A percentile compares a stretch with the other conserved stretches of the same genome.
Evolutionary conservation across 2,888 invertebrate species (phyloP).

Genomic region (Scrobipalpa atriplicella): DNA sequence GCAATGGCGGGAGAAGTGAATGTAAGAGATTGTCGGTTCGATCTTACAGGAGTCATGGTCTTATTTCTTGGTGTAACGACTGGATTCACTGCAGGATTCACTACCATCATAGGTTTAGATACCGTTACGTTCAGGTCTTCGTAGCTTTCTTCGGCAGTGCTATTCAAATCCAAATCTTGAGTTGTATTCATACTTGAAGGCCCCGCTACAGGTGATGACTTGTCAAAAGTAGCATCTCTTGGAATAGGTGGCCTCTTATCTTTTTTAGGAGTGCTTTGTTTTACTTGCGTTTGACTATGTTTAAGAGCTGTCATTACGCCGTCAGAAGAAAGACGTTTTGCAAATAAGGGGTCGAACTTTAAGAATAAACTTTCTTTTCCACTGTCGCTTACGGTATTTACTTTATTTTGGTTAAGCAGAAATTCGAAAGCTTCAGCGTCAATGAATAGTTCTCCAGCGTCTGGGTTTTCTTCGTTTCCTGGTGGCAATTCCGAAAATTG

Average conservation of each 20-base stretch:
- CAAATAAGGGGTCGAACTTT: slow-evolving; percentile 75
- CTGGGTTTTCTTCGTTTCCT: slow-evolving; percentile 52
- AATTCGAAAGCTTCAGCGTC: slow-evolving; percentile 76
- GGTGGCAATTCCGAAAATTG: slow-evolving; percentile 56
- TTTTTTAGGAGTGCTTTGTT: slow-evolving; percentile 57
- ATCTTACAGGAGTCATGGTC: slow-evolving; percentile 59
- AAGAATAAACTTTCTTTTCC: slow-evolving; percentile 77
- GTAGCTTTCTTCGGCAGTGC: slow-evolving; percentile 46
- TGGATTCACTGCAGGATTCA: slow-evolving; percentile 70
- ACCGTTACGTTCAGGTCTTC: slow-evolving; percentile 60
- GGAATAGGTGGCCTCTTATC: slow-evolving; percentile 45
- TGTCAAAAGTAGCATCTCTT: slow-evolving; percentile 30
- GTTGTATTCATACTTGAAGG: slow-evolving; percentile 52
- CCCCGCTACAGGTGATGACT: slow-evolving; percentile 44
- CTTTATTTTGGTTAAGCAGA: slow-evolving; percentile 69
- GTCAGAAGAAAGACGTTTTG: slow-evolving; percentile 66
- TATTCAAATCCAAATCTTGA: slow-evolving; percentile 43
- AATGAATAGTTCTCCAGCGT: slow-evolving; percentile 69
- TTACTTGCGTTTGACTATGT: slow-evolving; percentile 51
- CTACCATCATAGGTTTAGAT: slow-evolving; percentile 75
- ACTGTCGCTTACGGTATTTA: slow-evolving; percentile 63
- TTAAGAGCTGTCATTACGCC: slow-evolving; percentile 61
- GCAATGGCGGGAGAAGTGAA: slow-evolving; percentile 79
- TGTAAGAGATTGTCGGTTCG: slow-evolving; percentile 68
- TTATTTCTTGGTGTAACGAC: slow-evolving; percentile 60